A percentile compares a stretch with the other conserved stretches of the same genome.
phyloP scores from a whole-genome alignment of 2,113 vertebrate species.

The Myotis yumanensis region DNA sequence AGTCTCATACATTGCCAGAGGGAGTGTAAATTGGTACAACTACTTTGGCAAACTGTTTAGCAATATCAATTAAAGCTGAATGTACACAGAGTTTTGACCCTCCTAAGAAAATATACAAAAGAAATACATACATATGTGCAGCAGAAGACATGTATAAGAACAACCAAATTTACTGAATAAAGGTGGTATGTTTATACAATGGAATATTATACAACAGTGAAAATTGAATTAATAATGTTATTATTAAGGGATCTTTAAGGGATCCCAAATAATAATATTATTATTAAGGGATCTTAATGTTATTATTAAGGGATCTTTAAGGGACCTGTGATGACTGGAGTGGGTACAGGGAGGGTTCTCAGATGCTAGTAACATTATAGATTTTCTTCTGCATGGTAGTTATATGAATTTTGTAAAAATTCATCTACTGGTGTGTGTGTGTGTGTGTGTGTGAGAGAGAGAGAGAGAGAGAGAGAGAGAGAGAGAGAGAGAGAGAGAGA shows the following conservation, averaged over 20 bases:
- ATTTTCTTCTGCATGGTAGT: neutral
- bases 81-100: neutral
- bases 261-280: neutral
- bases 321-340: neutral
- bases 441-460: neutral
- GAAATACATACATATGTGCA: neutral
- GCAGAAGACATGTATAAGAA: neutral
- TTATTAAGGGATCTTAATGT: neutral
- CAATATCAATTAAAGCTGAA: neutral
- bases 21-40: neutral
- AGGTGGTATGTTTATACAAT: neutral
- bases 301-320: neutral
- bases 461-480: too few relatives aligned
- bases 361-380: neutral
- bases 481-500: too few relatives aligned
- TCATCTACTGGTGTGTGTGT: neutral
- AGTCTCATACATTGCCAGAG: neutral
- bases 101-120: constrained; percentile 19
- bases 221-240: neutral
- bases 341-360: neutral
- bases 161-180: neutral
- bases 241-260: too few relatives aligned
- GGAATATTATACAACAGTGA: constrained; percentile 6
- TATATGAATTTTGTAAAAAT: neutral
- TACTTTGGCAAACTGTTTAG: neutral